Percentiles rank a stretch among this genome's conserved stretches.
These are phyloP conservation scores for Unio delphinus DNA, from an alignment of 2,888 invertebrate species.

Conservation along the genomic window DNA sequence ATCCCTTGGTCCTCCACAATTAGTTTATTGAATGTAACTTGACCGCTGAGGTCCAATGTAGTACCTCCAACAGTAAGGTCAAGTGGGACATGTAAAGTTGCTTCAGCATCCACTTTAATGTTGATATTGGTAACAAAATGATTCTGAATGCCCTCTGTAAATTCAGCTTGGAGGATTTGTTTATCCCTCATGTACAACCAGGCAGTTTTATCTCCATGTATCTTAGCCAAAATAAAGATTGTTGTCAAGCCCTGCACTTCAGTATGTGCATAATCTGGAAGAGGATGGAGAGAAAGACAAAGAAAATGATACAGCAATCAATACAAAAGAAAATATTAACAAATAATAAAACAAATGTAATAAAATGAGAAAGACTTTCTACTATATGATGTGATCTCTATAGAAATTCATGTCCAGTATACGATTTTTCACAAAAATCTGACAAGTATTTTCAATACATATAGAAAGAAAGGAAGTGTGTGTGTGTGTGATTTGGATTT, in stretches of 20 bases:
- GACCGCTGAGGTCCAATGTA: slow-evolving; percentile 38
- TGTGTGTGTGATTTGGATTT: too few species aligned
- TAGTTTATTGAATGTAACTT: slow-evolving; percentile 51
- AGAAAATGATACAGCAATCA: too few species aligned
- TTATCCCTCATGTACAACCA: slow-evolving; percentile 41
- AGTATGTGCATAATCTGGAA: slow-evolving; percentile 46
- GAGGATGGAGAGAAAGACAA: neutral
- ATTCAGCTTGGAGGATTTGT: slow-evolving; percentile 47
- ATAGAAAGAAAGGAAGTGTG: too few species aligned
- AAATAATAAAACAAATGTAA: too few species aligned
- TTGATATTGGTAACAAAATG: slow-evolving; percentile 43
- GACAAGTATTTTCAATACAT: too few species aligned
- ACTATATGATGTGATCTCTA: too few species aligned
- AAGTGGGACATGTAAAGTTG: slow-evolving; percentile 48
- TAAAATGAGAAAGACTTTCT: too few species aligned
- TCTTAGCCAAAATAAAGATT: slow-evolving; percentile 28
- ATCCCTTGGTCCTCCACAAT: slow-evolving; percentile 45
- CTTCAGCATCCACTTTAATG: slow-evolving; percentile 38
- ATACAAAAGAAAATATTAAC: too few species aligned
- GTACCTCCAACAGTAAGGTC: slow-evolving; percentile 50
- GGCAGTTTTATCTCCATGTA: slow-evolving; percentile 51
- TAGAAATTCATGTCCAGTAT: too few species aligned
- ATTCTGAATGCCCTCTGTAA: slow-evolving; percentile 40
- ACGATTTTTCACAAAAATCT: too few species aligned
- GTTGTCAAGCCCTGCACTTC: slow-evolving; percentile 29